These are phyloP conservation scores for Adrianichthys oophorus DNA, from an alignment of 2,797 vertebrate genomes.

Conservation along the genomic window DNA sequence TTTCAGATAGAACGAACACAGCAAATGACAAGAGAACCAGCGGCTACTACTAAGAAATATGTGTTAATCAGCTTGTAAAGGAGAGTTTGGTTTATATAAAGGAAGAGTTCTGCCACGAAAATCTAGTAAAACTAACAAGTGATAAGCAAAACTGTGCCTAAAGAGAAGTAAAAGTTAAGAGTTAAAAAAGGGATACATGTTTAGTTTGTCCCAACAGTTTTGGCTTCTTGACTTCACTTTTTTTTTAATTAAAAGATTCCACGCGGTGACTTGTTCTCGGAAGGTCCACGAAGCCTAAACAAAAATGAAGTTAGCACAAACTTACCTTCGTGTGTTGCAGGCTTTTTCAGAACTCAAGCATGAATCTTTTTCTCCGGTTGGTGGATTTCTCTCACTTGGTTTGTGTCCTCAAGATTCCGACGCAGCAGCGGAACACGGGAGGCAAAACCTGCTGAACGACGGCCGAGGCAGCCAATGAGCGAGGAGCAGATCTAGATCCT, in stretches of 20 bases:
- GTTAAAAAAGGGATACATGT: background rate
- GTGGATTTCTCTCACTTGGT: constrained; percentile 64
- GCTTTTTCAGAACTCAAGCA: constrained; percentile 65
- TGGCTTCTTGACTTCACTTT: constrained; percentile 26
- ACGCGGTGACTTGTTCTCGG: background rate
- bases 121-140: background rate
- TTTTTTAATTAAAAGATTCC: constrained; percentile 11
- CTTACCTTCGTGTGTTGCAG: constrained; percentile 73
- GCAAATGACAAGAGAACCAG: background rate
- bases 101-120: background rate
- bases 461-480: constrained; percentile 35
- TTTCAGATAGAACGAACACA: background rate
- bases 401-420: constrained; percentile 56
- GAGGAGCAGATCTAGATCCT: accelerated
- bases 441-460: constrained; percentile 27
- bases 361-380: constrained; percentile 68
- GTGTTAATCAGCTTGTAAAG: background rate
- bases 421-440: constrained; percentile 45
- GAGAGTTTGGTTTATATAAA: constrained; percentile 3
- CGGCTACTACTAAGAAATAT: background rate
- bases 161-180: no score
- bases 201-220: constrained; percentile 5
- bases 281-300: background rate
- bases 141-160: no score
- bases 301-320: background rate